These are phyloP conservation scores for Antechinus stuartii DNA, from an alignment of 2,113 vertebrate genomes.

Conservation along the genomic window DNA sequence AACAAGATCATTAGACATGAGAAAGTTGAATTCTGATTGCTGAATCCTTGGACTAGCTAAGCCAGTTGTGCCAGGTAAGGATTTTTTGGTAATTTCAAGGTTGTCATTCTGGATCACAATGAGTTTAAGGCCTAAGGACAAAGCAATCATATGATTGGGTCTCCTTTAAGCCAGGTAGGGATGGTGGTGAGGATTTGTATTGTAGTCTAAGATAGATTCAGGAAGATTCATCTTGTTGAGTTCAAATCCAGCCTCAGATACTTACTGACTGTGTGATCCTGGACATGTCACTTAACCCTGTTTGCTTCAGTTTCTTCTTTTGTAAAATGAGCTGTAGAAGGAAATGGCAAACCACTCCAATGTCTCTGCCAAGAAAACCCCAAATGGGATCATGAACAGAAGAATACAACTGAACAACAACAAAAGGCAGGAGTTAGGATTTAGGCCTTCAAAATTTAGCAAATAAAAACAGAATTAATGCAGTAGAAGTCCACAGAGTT, in stretches of 20 bases:
- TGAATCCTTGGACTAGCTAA: neutral
- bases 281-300: neutral
- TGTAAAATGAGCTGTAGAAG: no score
- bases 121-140: neutral
- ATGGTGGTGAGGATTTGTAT: neutral
- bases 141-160: neutral
- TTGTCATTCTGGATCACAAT: neutral
- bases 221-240: neutral
- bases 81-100: neutral
- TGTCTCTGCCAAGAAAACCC: neutral
- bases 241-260: neutral
- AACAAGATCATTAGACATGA: neutral
- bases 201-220: neutral
- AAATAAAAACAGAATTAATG: neutral
- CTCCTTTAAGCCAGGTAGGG: neutral
- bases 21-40: neutral
- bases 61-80: neutral
- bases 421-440: neutral
- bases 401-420: neutral
- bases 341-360: neutral
- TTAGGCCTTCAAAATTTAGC: neutral
- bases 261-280: neutral
- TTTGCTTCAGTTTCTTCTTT: no score
- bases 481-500: no score
- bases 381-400: neutral